These are phyloP conservation scores for Acronicta psi DNA, from an alignment of 2,888 invertebrate genomes.

Conservation along the genomic window DNA sequence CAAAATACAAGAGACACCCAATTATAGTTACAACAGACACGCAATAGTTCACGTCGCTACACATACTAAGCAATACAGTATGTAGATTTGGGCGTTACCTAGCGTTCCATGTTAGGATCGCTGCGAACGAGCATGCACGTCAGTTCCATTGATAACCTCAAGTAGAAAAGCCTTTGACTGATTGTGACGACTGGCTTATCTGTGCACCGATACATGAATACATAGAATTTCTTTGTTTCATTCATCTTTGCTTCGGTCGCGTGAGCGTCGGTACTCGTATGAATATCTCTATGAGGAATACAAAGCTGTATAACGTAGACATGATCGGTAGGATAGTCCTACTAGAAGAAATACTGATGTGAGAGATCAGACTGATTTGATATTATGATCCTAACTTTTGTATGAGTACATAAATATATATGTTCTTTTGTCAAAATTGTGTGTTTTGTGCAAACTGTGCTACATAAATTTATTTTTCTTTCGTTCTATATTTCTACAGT, in stretches of 20 bases:
- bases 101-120: conserved; percentile 5
- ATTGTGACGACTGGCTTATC: conserved; percentile 11
- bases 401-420: too few species aligned
- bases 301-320: background rate
- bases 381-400: too few species aligned
- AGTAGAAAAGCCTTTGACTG: conserved; percentile 34
- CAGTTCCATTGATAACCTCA: conserved; percentile 40
- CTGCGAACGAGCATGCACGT: conserved; percentile 26
- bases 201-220: conserved; percentile 33
- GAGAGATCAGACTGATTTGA: too few species aligned
- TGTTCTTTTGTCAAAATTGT: too few species aligned
- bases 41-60: conserved; percentile 10
- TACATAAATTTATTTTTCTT: too few species aligned
- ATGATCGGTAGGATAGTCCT: background rate
- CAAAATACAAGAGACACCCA: conserved; percentile 1
- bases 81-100: conserved; percentile 16
- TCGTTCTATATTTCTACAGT: too few species aligned
- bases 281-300: conserved; percentile 17
- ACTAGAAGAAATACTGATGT: background rate
- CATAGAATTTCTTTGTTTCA: conserved; percentile 28
- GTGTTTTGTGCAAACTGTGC: too few species aligned
- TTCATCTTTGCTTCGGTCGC: conserved; percentile 21
- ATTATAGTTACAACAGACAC: too few species aligned
- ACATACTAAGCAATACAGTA: conserved; percentile 3
- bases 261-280: conserved; percentile 7